Evolutionary conservation across 2,888 invertebrate genomes (phyloP).

Genomic region (Aromia moschata): DNA sequence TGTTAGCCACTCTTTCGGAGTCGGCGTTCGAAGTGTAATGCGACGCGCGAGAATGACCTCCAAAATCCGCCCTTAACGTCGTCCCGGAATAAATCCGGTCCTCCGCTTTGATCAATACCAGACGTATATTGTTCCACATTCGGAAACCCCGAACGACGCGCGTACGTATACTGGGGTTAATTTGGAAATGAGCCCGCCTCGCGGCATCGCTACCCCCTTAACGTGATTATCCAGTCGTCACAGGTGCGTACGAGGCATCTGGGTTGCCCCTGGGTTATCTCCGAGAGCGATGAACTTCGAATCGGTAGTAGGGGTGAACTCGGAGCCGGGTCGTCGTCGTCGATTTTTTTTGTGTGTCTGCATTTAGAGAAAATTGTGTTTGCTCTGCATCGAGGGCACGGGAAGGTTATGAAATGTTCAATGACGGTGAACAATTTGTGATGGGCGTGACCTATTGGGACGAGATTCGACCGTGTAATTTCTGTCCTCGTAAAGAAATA

Average conservation of each 20-base stretch:
- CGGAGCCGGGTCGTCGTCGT: no score
- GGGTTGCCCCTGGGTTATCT: background rate
- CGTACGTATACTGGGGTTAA: slow-evolving; percentile 1
- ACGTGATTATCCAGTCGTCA: slow-evolving; percentile 4
- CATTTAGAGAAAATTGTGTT: no score
- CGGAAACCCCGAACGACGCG: background rate
- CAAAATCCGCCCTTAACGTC: background rate
- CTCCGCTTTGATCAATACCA: slow-evolving; percentile 9
- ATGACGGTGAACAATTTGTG: no score
- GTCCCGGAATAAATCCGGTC: slow-evolving; percentile 9
- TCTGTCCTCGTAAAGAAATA: no score
- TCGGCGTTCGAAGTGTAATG: no score
- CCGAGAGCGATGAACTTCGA: background rate
- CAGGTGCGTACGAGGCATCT: slow-evolving; percentile 4
- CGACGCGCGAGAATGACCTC: no score
- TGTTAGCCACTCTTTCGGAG: no score
- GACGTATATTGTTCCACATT: slow-evolving; percentile 14
- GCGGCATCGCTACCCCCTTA: background rate
- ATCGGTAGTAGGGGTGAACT: background rate
- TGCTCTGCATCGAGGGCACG: no score
- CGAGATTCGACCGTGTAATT: no score
- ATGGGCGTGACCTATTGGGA: no score
- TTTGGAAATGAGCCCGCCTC: slow-evolving; percentile 7
- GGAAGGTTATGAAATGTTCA: no score
- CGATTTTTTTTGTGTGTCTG: no score